Evolutionary conservation across 2,113 vertebrate species (phyloP), one percentile per base, ranked within the genome.

Genomic region (Corythoichthys intestinalis): DNA sequence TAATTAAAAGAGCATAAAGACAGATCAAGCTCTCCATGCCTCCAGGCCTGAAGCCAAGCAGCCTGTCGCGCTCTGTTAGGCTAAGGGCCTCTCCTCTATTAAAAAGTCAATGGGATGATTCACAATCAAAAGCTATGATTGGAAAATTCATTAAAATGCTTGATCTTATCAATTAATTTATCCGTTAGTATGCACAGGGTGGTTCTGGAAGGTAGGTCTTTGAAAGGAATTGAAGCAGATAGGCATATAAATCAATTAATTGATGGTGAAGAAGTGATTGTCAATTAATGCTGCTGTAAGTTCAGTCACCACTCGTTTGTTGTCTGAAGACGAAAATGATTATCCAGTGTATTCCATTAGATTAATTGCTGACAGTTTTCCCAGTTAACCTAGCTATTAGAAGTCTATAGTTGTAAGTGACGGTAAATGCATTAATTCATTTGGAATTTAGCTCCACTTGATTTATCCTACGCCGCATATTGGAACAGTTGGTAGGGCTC

Each of bases 1-100:
- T 91, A 89, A 89, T 88, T 90, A 90, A 88, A 88, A 85, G 83
- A 6, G 68, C 73, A 90, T 88, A 82, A 84, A 88, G 77, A 83
- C 76, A 78, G 84, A 88, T 88, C 86, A 85, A 79, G 80, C 81
- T 74, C 80, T 77, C 77, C 11, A 70, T 66, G 44, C 73, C 84
- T 76, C 4, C 2, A 78, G 80, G 86, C 71, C 35, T 67, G 74
- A 58, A 77, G 65, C 66, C 71, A 39, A 64, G 52, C 66, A 13
- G 28, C 10, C 4, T 34, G 70, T 80, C 66, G 65, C 48, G 73
- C 76, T 69, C 75, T 20, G 74, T 79, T 83, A 78, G 73, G 76
- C 77, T 79, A 52, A 2, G 1, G 60, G 54, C 59, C 72, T 12
- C 66, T 75, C 60, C 60, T 82, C 83, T 69, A 81, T 81, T 77